These are phyloP conservation scores for Lasioglossum leucozonium DNA, from an alignment of 2,888 invertebrate genomes.

Conservation along the genomic window DNA sequence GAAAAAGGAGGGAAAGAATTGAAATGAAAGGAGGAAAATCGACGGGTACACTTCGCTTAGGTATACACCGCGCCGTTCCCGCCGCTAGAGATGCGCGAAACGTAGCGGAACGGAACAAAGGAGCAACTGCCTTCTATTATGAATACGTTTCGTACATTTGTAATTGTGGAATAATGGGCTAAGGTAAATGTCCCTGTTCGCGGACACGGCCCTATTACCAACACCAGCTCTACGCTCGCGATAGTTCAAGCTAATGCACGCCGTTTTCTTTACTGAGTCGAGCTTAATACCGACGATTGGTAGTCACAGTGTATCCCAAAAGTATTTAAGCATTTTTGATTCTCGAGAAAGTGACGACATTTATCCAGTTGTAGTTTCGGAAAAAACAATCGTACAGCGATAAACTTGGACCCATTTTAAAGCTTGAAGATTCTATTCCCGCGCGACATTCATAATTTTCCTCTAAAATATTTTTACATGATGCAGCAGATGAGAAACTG, in stretches of 20 bases:
- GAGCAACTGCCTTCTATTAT: neutral
- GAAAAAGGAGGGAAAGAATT: conserved; percentile 26
- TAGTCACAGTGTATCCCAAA: neutral
- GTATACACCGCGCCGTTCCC: neutral
- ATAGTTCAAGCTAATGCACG: neutral
- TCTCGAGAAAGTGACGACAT: neutral
- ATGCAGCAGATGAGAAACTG: too few relatives aligned
- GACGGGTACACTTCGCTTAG: conserved; percentile 20
- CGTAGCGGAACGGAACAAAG: conserved; percentile 11
- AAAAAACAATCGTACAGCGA: neutral
- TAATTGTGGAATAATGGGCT: conserved; percentile 2
- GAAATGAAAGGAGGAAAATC: conserved; percentile 39
- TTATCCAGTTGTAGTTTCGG: neutral
- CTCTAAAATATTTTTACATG: neutral
- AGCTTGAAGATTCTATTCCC: neutral
- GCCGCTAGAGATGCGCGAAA: neutral
- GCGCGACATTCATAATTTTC: neutral
- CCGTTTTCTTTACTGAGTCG: neutral
- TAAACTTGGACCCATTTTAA: neutral
- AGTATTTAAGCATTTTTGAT: neutral
- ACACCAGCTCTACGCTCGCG: neutral
- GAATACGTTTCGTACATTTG: conserved; percentile 1
- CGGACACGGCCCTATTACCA: neutral
- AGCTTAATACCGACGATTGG: neutral
- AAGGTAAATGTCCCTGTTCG: neutral